Evolutionary conservation across 2,888 invertebrate genomes (phyloP).

Genomic region (Ferdinandea cuprea): DNA sequence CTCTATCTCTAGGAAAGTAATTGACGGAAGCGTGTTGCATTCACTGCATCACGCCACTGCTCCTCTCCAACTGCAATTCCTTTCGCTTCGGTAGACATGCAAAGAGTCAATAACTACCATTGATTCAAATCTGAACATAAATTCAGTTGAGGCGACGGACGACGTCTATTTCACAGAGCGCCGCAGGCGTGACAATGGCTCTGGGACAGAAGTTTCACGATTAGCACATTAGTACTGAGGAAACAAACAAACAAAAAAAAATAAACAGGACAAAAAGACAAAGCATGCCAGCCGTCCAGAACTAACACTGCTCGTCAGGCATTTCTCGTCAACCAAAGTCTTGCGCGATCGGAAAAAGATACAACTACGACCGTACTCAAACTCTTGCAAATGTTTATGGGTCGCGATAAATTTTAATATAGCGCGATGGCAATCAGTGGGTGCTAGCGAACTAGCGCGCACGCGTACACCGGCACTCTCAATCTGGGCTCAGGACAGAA

Average conservation of each 20-base stretch:
- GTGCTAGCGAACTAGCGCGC: slow-evolving; percentile 53
- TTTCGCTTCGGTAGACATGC: slow-evolving; percentile 67
- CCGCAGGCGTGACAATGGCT: slow-evolving; percentile 71
- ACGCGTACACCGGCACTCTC: slow-evolving; percentile 31
- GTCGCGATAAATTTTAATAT: slow-evolving; percentile 69
- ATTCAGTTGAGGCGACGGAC: slow-evolving; percentile 60
- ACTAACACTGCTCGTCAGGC: slow-evolving; percentile 43
- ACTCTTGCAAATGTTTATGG: slow-evolving; percentile 67
- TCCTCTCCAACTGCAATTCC: slow-evolving; percentile 5
- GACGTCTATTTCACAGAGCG: slow-evolving; percentile 52
- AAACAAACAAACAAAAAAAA: slow-evolving; percentile 1
- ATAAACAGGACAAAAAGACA: slow-evolving; percentile 32
- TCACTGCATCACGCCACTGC: slow-evolving; percentile 1
- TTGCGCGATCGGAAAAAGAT: slow-evolving; percentile 26
- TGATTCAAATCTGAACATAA: slow-evolving; percentile 69
- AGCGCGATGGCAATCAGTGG: slow-evolving; percentile 67
- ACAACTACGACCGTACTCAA: not conserved
- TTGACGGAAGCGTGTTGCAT: slow-evolving; percentile 66
- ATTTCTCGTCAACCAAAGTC: slow-evolving; percentile 46
- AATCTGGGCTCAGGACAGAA: slow-evolving; percentile 47
- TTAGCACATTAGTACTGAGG: slow-evolving; percentile 61
- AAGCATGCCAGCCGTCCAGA: slow-evolving; percentile 41
- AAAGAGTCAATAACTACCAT: slow-evolving; percentile 73
- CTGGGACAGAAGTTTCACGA: slow-evolving; percentile 73
- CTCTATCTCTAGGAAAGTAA: slow-evolving; percentile 46